phyloP scores from a whole-genome alignment of 2,113 vertebrate genomes.

The Actinemys pallida region DNA sequence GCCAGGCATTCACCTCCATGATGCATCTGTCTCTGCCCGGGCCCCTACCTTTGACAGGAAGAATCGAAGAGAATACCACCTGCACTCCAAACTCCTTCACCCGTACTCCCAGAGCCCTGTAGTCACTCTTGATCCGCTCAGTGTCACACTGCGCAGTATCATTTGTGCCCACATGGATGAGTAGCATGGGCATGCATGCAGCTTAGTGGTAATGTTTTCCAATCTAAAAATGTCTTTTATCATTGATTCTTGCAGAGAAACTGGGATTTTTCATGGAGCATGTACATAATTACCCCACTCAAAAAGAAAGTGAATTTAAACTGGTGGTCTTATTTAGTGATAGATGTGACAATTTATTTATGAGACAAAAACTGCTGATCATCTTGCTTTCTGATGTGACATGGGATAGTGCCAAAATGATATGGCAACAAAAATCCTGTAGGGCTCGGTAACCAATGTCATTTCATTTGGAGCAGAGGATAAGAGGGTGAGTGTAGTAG shows the following conservation, averaged over 20 bases:
- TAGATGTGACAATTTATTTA: not conserved
- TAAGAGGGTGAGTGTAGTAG: not conserved
- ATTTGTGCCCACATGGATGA: no score
- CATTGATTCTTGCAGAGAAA: not conserved
- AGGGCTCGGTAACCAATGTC: not conserved
- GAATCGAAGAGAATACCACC: no score
- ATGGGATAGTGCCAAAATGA: not conserved
- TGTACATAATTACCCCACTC: not conserved
- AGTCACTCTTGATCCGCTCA: no score
- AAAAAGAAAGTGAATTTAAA: not conserved
- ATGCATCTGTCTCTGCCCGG: no score
- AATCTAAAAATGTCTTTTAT: conserved; percentile 2
- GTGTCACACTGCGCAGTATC: no score
- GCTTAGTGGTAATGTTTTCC: conserved; percentile 1
- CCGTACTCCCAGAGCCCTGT: no score
- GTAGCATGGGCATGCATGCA: no score
- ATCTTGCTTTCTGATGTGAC: not conserved
- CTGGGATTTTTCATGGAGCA: not conserved
- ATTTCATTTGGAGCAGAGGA: not conserved
- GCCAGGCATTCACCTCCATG: no score
- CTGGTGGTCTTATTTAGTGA: not conserved
- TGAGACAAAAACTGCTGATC: not conserved
- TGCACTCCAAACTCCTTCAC: no score
- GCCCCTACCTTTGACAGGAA: no score
- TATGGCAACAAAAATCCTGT: not conserved